These are phyloP conservation scores for Pangasius larnaudii DNA, from an alignment of 2,797 vertebrate species.

Conservation along the genomic window DNA sequence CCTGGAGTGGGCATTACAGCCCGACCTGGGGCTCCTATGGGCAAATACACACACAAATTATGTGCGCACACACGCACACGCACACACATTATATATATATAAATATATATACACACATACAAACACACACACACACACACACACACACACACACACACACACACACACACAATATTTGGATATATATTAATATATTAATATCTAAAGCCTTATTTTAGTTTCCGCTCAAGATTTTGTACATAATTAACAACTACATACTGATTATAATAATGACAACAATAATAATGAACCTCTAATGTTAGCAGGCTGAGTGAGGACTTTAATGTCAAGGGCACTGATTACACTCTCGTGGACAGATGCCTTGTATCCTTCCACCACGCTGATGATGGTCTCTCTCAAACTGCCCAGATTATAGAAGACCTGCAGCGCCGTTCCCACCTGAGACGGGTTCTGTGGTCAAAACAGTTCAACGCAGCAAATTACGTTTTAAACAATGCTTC, in stretches of 20 bases:
- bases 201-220: background rate
- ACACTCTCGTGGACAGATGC: constrained; percentile 85
- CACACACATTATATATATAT: too few species aligned
- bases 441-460: constrained; percentile 87
- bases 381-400: constrained; percentile 85
- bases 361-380: constrained; percentile 87
- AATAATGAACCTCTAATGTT: constrained; percentile 76
- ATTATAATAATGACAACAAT: background rate
- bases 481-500: background rate
- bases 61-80: background rate
- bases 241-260: background rate
- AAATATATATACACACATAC: background rate
- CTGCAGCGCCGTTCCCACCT: constrained; percentile 96
- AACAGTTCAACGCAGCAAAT: background rate
- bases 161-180: too few species aligned
- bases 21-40: constrained; percentile 86
- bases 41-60: background rate
- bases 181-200: too few species aligned
- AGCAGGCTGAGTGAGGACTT: constrained; percentile 86
- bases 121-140: too few species aligned
- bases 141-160: too few species aligned
- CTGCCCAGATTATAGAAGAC: constrained; percentile 94
- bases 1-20: constrained; percentile 92
- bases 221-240: background rate
- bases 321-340: constrained; percentile 87